phyloP scores from a whole-genome alignment of 1,140 invertebrate genomes.

The Teleopsis dalmanni region DNA sequence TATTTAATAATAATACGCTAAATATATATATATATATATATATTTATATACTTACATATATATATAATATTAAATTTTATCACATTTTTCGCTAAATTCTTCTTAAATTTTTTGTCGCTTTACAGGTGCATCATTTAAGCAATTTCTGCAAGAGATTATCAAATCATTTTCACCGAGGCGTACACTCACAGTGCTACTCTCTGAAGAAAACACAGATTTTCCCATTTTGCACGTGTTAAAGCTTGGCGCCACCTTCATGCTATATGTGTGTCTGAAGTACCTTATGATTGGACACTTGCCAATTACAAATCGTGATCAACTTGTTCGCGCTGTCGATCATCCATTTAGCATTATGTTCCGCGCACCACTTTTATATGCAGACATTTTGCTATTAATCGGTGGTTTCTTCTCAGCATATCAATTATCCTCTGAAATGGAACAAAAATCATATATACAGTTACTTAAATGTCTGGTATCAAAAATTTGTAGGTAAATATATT shows the following conservation, averaged over 20 bases:
- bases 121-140: conserved; percentile 4
- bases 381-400: conserved; percentile 57
- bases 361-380: conserved; percentile 56
- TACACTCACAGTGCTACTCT: conserved; percentile 25
- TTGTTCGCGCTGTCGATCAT: conserved; percentile 56
- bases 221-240: conserved; percentile 53
- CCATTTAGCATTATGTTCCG: conserved; percentile 52
- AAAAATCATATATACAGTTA: conserved; percentile 50
- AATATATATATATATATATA: too few species aligned
- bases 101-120: conserved; percentile 1
- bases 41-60: too few species aligned
- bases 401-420: conserved; percentile 57
- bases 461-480: conserved; percentile 51
- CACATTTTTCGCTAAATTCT: conserved; percentile 1
- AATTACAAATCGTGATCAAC: conserved; percentile 52
- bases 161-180: conserved; percentile 47
- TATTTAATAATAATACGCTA: too few species aligned
- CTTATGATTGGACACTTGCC: conserved; percentile 53
- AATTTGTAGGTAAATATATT: conserved; percentile 46
- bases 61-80: not conserved
- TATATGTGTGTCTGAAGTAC: conserved; percentile 57
- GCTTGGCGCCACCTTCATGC: conserved; percentile 49
- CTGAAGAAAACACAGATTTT: conserved; percentile 11
- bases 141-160: conserved; percentile 7
- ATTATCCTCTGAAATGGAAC: conserved; percentile 47